phyloP scores from a whole-genome alignment of 2,797 vertebrate genomes.

The Gambelia wislizenii region DNA sequence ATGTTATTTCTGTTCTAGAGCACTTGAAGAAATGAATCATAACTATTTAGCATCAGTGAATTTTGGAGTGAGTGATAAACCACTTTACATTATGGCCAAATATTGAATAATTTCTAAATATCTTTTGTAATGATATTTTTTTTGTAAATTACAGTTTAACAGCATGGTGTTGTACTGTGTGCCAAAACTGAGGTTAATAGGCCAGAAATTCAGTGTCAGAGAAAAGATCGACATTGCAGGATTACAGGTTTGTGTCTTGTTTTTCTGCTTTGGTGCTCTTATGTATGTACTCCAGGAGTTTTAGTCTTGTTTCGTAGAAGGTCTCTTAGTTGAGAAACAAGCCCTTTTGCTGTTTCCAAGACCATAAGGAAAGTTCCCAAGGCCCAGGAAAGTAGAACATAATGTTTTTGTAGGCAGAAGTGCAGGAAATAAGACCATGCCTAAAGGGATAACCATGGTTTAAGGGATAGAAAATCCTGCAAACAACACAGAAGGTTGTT shows the following conservation, averaged over 20 bases:
- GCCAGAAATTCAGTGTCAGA: constrained; percentile 97
- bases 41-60: background rate
- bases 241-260: constrained; percentile 87
- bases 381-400: background rate
- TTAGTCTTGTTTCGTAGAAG: background rate
- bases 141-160: constrained; percentile 87
- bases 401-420: background rate
- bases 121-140: background rate
- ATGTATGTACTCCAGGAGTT: background rate
- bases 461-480: background rate
- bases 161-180: constrained; percentile 98
- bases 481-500: background rate
- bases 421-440: background rate
- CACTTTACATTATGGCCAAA: background rate
- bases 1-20: background rate
- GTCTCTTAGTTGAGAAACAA: background rate
- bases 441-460: background rate
- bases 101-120: background rate
- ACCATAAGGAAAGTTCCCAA: background rate
- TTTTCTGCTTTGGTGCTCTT: background rate
- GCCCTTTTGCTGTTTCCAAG: no score
- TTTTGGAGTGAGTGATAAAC: background rate
- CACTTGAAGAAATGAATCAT: background rate
- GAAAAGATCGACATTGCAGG: constrained; percentile 95
- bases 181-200: constrained; percentile 94